Base-by-base conservation (phyloP, 1,140 invertebrate species). In the Cydia amplana region DNA sequence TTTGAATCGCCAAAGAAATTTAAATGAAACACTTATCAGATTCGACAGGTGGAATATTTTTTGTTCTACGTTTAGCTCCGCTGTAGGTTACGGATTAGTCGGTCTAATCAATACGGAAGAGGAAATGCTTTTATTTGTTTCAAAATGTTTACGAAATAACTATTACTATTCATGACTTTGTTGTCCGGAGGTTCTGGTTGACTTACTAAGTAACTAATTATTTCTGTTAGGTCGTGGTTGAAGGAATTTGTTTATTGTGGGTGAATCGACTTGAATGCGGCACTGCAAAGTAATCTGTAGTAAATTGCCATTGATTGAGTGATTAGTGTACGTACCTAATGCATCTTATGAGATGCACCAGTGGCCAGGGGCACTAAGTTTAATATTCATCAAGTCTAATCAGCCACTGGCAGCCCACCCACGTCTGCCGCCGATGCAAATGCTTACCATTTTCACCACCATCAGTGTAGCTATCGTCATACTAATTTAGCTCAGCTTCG, bases 1-100 rank as follows among this genome's bases (percentile, higher is more conserved):
- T 91, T 91, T 87, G 85, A 84, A 76, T 87, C 84, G 83, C 85
- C 79, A 87, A 89, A 87, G 84, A 91, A 89, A 93, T 93, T 93
- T 90, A 91, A 93, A 93, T 93, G 90, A 92, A 91, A 92, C 85
- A 89, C 81, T 90, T 91, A 93, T 93, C 91, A 93, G 90, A 91
- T 91, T 89, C 89, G 91, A 93, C 90, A 93, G 91, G 89, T 93
- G 91, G 83, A 86, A 81, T 77, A 80, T 81, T 82, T 81, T 83
- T 85, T 75, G 82, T 87, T 73, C 80, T 85, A 82, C 74, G 88
- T 91, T 91, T 89, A 83, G 74, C 91, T 79, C 87, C 84, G 91
- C 90, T 91, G 91, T 91, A 93, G 91, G 90, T 93, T 91, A 87
- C 85, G 85, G 87, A 90, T 91, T 92, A 91, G 89, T 77, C 79